phyloP scores from a whole-genome alignment of 2,113 vertebrate species.

The Panurus biarmicus region DNA sequence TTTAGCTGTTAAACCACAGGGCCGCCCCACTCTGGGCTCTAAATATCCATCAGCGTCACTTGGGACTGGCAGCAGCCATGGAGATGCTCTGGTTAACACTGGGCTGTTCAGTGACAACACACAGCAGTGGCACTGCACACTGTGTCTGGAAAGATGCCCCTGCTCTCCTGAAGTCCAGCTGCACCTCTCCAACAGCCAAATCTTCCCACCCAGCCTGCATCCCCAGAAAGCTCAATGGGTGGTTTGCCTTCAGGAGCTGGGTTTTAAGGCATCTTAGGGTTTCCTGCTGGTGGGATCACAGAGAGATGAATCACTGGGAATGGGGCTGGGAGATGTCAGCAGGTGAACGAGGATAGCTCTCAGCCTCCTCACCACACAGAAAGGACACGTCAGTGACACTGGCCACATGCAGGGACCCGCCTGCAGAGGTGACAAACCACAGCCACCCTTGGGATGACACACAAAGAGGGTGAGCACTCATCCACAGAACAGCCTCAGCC shows the following conservation, averaged over 20 bases:
- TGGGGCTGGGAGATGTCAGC: neutral
- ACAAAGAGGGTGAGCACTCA: neutral
- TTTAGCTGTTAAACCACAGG: constrained; percentile 30
- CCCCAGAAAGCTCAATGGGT: neutral
- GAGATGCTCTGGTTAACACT: neutral
- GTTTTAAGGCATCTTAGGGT: neutral
- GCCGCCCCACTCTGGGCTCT: neutral
- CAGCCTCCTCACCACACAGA: neutral
- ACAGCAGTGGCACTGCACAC: rapidly evolving
- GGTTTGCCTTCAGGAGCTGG: neutral
- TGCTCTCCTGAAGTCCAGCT: neutral
- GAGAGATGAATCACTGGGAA: neutral
- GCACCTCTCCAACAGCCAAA: neutral
- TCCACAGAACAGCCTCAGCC: neutral
- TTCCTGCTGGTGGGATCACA: neutral
- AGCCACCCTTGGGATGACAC: neutral
- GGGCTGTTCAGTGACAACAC: neutral
- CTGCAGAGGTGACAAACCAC: constrained; percentile 43
- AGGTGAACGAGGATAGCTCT: neutral
- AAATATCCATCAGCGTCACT: neutral
- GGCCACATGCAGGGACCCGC: neutral
- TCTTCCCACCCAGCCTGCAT: neutral
- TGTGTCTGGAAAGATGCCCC: neutral
- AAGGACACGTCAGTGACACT: neutral
- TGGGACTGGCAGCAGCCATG: neutral